phyloP scores from a whole-genome alignment of 1,140 invertebrate genomes.

The Aphaenogaster ashmeadi region DNA sequence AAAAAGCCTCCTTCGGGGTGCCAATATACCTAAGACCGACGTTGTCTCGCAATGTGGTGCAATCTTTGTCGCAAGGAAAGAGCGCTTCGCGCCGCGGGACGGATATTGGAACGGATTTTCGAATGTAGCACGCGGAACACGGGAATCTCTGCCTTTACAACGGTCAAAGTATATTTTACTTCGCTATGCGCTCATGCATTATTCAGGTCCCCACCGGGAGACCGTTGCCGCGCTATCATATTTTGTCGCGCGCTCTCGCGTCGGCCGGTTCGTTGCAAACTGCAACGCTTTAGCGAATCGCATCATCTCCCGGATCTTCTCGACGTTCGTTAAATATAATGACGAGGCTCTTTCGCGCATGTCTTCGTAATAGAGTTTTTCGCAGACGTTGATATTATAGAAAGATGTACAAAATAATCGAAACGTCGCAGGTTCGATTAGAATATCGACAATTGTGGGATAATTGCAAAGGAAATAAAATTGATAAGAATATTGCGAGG shows the following conservation, averaged over 20 bases:
- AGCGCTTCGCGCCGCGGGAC: conserved; percentile 43
- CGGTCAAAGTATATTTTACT: conserved; percentile 67
- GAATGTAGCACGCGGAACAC: conserved; percentile 56
- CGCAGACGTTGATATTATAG: neutral
- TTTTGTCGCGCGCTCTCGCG: conserved; percentile 54
- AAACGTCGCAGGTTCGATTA: neutral
- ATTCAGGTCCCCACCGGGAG: conserved; percentile 43
- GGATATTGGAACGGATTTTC: conserved; percentile 72
- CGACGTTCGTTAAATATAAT: conserved; percentile 58
- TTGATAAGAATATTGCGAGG: neutral
- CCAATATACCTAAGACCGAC: conserved; percentile 36
- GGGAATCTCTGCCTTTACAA: conserved; percentile 64
- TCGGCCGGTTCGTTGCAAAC: conserved; percentile 41
- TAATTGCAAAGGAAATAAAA: neutral
- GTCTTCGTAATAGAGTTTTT: conserved; percentile 40
- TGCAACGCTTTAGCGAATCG: conserved; percentile 50
- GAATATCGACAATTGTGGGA: neutral
- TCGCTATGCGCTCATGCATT: conserved; percentile 61
- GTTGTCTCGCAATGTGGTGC: conserved; percentile 50
- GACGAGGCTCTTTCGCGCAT: conserved; percentile 37
- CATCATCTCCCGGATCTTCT: conserved; percentile 43
- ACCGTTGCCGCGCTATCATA: conserved; percentile 57
- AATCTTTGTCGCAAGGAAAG: conserved; percentile 50
- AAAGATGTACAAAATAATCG: conserved; percentile 18
- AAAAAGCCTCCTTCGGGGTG: neutral